Base-by-base conservation (phyloP, 64 coral and sea anemone species). In the Exaiptasia diaphana region DNA sequence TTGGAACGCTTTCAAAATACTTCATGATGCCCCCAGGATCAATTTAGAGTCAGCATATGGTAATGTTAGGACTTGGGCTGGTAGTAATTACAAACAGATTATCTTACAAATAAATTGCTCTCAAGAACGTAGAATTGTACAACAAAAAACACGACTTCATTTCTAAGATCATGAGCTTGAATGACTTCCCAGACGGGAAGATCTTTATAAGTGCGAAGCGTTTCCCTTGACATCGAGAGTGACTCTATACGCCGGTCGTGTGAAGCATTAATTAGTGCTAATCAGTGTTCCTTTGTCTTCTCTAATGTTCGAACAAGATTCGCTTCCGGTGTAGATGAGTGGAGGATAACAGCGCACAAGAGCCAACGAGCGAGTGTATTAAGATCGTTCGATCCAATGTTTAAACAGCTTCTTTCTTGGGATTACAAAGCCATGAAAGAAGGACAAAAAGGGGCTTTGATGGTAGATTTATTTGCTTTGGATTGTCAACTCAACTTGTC, bases 301-400 rank as follows among this genome's bases (percentile, higher is more conserved):
- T 59, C 64, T 95, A 88, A 95, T 95, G 91, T 95, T 90, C 86
- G 80, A 89, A 95, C 91, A 95, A 90, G 86, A 65, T 76, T 79
- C 56, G 71, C 74, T 95, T 95, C 91, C 91, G 91, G 91, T 95
- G 73, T 62, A 72, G 86, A 94, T 88, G 77, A 87, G 73, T 36
- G 44, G 21, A 78, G 71, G 75, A 88, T 88, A 88, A 63, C 85
- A 88, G 46, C 48, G 23, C 35, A 41, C 74, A 48, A 88, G 77
- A 45, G 77, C 45, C 20, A 70, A 22, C 50, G 64, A 60, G 81
- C 48, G 52, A 37, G 61, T 35, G 61, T 65, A 65, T 65, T 65
- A 65, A 15, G 12, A n/a, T 5, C 38, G 61, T 18, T 65, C 38
- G 11, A 5, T 17, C 52, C 21, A 4, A 6, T 65, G 61, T 65